Conservation (phyloP, 1,140 invertebrate genomes). For the Zaprionus vittiger region DNA sequence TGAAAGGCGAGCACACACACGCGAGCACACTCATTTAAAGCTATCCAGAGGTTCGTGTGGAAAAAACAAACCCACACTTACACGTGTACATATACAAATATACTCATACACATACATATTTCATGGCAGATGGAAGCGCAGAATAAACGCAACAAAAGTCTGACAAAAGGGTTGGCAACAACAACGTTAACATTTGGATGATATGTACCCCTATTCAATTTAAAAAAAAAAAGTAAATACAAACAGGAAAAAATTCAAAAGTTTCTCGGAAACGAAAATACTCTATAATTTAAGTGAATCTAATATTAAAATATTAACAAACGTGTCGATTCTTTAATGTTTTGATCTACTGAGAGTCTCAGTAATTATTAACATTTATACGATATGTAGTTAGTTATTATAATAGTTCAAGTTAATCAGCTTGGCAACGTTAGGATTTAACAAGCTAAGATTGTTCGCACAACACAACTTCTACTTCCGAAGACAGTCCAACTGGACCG, state of each 20-base stretch:
- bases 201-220: slow-evolving; percentile 65
- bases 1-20: slow-evolving; percentile 37
- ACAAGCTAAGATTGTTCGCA: no score
- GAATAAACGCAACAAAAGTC: slow-evolving; percentile 52
- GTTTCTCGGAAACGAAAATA: background rate
- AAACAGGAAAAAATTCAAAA: background rate
- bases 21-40: slow-evolving; percentile 36
- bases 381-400: no score
- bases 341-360: background rate
- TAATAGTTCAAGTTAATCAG: no score
- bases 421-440: no score
- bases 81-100: background rate
- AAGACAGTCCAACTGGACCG: no score
- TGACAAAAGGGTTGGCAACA: slow-evolving; percentile 60
- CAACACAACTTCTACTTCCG: no score
- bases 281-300: background rate
- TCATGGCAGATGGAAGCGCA: slow-evolving; percentile 71
- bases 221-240: slow-evolving; percentile 16
- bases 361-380: no score
- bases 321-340: background rate
- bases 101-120: slow-evolving; percentile 49
- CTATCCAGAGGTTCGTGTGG: slow-evolving; percentile 22
- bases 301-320: no score
- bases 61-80: slow-evolving; percentile 39
- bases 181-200: slow-evolving; percentile 55